Evolutionary conservation across 1,140 invertebrate genomes (phyloP).

Genomic region (Telenomus remus): DNA sequence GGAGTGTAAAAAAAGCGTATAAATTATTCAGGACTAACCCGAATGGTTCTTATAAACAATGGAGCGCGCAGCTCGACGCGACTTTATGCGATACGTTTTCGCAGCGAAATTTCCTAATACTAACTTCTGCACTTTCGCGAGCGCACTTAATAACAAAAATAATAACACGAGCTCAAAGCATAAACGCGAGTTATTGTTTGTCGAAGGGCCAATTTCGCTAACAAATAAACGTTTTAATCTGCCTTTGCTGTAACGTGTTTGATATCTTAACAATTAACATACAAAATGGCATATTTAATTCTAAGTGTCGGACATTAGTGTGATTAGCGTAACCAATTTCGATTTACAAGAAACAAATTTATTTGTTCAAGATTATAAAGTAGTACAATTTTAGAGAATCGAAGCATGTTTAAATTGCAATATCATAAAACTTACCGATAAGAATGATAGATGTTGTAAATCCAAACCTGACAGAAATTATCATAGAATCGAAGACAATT

Average conservation of each 20-base stretch:
- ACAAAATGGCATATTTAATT: slow-evolving; percentile 38
- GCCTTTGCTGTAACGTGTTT: slow-evolving; percentile 11
- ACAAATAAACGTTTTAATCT: slow-evolving; percentile 23
- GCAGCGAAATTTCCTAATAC: neutral
- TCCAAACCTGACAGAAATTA: slow-evolving; percentile 31
- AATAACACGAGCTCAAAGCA: slow-evolving; percentile 8
- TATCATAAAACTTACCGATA: slow-evolving; percentile 43
- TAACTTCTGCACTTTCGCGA: slow-evolving; percentile 7
- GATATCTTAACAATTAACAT: slow-evolving; percentile 32
- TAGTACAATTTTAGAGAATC: slow-evolving; percentile 33
- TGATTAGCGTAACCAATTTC: slow-evolving; percentile 23
- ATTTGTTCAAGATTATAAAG: slow-evolving; percentile 43
- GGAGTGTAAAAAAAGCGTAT: no score
- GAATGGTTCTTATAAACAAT: slow-evolving; percentile 2
- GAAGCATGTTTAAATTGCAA: slow-evolving; percentile 28
- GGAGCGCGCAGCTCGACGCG: neutral
- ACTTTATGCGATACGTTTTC: neutral
- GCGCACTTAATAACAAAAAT: slow-evolving; percentile 22
- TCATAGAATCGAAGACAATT: slow-evolving; percentile 49
- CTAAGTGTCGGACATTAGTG: slow-evolving; percentile 18
- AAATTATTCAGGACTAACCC: no score
- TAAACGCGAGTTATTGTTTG: slow-evolving; percentile 21
- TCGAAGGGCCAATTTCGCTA: neutral
- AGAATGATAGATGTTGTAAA: slow-evolving; percentile 23
- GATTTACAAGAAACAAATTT: slow-evolving; percentile 16